phyloP scores from a whole-genome alignment of 2,888 invertebrate genomes.

The Slavum lentiscoides region DNA sequence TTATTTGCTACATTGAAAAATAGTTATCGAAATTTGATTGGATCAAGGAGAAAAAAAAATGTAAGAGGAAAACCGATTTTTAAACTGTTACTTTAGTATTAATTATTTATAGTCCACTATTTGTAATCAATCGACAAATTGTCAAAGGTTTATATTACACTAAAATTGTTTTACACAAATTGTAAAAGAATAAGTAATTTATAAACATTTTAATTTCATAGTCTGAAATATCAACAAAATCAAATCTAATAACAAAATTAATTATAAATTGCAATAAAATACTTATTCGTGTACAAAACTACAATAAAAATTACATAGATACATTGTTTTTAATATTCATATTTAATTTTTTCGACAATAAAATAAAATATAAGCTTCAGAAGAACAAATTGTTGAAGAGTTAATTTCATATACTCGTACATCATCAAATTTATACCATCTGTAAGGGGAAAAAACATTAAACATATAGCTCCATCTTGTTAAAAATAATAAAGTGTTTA shows the following conservation, averaged over 20 bases:
- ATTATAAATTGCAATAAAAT: slow-evolving; percentile 30
- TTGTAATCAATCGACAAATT: neutral
- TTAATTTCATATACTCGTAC: slow-evolving; percentile 69
- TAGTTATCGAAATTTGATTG: neutral
- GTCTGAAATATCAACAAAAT: slow-evolving; percentile 25
- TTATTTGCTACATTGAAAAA: neutral
- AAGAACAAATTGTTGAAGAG: slow-evolving; percentile 55
- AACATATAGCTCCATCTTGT: neutral
- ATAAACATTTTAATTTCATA: slow-evolving; percentile 8
- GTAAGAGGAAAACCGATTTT: neutral
- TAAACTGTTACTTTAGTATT: neutral
- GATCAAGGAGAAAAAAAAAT: neutral
- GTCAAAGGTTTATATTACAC: neutral
- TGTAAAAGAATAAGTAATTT: slow-evolving; percentile 27
- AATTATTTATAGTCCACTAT: neutral
- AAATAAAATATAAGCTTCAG: slow-evolving; percentile 58
- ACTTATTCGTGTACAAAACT: slow-evolving; percentile 29
- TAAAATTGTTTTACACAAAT: slow-evolving; percentile 14
- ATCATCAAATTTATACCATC: slow-evolving; percentile 94
- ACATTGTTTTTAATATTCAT: slow-evolving; percentile 13
- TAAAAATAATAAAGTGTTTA: neutral
- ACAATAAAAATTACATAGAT: slow-evolving; percentile 11
- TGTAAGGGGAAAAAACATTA: slow-evolving; percentile 57
- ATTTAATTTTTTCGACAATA: slow-evolving; percentile 54
- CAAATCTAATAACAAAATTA: slow-evolving; percentile 34